A percentile compares a stretch with the other conserved stretches of the same genome.
Conservation (phyloP, 2,888 invertebrate species). For the Creontiades dilutus region DNA sequence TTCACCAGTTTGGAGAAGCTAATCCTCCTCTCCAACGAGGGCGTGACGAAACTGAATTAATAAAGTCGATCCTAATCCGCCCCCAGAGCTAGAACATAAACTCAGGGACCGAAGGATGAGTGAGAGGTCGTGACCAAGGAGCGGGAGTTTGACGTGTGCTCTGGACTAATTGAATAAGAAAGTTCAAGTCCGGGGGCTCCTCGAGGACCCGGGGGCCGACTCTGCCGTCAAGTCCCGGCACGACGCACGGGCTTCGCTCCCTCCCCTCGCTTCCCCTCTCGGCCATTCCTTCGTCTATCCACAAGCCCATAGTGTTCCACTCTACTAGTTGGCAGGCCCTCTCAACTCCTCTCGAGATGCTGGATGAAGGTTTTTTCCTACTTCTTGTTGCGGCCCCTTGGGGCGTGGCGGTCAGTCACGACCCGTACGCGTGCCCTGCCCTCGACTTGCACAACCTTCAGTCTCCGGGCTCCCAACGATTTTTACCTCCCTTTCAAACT, state of each 20-base stretch:
- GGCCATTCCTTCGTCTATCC: not conserved
- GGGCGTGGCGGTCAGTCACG: conserved; percentile 69
- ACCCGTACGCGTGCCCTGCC: conserved; percentile 70
- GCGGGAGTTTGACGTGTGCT: conserved; percentile 62
- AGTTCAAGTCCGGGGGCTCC: conserved; percentile 57
- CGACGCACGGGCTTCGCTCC: not conserved
- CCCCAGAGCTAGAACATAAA: conserved; percentile 9
- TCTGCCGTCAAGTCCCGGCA: conserved; percentile 27
- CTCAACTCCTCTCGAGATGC: conserved; percentile 5
- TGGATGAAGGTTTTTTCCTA: conserved; percentile 30
- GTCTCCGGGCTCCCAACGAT: conserved; percentile 1
- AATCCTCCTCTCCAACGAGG: not conserved
- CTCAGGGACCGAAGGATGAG: conserved; percentile 31
- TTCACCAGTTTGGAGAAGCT: conserved; percentile 4
- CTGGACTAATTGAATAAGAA: conserved; percentile 62
- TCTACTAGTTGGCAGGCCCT: conserved; percentile 15
- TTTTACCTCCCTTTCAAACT: conserved; percentile 63
- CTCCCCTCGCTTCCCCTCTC: not conserved
- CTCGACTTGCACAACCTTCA: conserved; percentile 57
- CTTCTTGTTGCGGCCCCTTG: conserved; percentile 6
- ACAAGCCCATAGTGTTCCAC: conserved; percentile 1
- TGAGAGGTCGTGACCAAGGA: conserved; percentile 57
- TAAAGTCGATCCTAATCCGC: conserved; percentile 42
- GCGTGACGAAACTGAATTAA: conserved; percentile 35
- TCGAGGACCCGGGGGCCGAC: not conserved